Conservation (phyloP, 1,140 invertebrate genomes). For the Pachypeltis micranthus region DNA sequence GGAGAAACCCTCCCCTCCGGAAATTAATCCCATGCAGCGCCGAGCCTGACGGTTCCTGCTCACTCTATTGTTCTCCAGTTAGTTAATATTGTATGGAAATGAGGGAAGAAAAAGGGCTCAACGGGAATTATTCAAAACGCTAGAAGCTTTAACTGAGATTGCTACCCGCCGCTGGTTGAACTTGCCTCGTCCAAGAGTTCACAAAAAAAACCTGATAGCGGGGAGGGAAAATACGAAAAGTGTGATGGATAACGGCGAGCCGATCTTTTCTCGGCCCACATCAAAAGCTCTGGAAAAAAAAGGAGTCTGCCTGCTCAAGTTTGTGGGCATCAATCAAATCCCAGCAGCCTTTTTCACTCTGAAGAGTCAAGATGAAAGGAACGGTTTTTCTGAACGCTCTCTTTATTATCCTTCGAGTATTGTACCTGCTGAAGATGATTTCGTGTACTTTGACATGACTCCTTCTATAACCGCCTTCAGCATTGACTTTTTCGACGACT, state of each 20-base stretch:
- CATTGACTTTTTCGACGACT: not conserved
- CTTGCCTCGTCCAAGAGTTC: too few species aligned
- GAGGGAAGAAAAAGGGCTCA: not conserved
- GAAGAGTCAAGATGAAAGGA: not conserved
- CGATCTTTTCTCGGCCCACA: not conserved
- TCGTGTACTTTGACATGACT: too few species aligned
- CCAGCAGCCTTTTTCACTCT: not conserved
- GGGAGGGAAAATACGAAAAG: not conserved
- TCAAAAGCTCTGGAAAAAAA: not conserved
- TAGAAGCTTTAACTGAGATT: too few species aligned
- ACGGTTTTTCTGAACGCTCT: not conserved
- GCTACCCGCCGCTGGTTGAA: too few species aligned
- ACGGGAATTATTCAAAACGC: not conserved
- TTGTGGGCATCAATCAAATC: not conserved
- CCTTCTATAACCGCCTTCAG: too few species aligned
- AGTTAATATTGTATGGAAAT: not conserved
- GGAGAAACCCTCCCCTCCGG: too few species aligned
- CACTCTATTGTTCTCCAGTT: not conserved
- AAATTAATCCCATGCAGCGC: too few species aligned
- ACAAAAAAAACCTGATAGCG: not conserved
- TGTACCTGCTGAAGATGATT: too few species aligned
- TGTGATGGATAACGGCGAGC: conserved; percentile 1
- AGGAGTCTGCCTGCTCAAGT: not conserved
- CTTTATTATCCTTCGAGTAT: not conserved
- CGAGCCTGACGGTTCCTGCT: not conserved